Conservation (phyloP, 2,797 vertebrate genomes). For the Pitangus sulphuratus region DNA sequence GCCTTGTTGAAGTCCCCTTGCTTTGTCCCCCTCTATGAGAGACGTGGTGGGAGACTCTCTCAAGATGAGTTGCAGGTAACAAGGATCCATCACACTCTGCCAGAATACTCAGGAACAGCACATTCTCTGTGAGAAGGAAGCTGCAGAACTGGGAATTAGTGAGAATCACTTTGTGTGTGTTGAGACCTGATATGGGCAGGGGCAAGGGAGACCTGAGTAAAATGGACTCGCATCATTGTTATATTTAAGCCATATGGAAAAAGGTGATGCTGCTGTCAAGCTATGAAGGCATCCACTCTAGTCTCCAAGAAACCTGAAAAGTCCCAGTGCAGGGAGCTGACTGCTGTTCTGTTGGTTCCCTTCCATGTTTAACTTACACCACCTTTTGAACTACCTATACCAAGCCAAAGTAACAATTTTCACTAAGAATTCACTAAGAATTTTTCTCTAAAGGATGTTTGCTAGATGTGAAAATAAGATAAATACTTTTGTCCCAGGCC, state of each 20-base stretch:
- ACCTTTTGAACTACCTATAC: neutral
- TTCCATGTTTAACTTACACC: neutral
- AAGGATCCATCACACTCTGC: neutral
- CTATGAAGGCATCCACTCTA: neutral
- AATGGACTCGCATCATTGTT: neutral
- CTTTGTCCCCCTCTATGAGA: neutral
- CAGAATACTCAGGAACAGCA: neutral
- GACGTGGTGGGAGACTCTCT: neutral
- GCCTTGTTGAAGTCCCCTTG: neutral
- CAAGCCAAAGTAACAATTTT: neutral
- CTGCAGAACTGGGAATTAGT: neutral
- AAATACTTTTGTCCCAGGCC: neutral
- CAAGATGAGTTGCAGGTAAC: neutral
- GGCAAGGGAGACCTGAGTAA: neutral
- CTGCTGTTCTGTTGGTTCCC: neutral
- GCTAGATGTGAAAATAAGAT: neutral
- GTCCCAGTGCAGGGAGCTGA: neutral
- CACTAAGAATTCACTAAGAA: neutral
- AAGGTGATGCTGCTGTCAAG: neutral
- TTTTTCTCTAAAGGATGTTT: neutral
- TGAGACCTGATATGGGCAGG: rapidly evolving
- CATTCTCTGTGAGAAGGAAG: neutral
- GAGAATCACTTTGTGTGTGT: neutral
- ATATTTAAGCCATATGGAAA: neutral
- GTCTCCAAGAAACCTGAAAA: neutral